Percentiles rank a stretch among this genome's conserved stretches.
Evolutionary conservation across 2,113 vertebrate species (phyloP).

Genomic region (Tragelaphus buxtoni): DNA sequence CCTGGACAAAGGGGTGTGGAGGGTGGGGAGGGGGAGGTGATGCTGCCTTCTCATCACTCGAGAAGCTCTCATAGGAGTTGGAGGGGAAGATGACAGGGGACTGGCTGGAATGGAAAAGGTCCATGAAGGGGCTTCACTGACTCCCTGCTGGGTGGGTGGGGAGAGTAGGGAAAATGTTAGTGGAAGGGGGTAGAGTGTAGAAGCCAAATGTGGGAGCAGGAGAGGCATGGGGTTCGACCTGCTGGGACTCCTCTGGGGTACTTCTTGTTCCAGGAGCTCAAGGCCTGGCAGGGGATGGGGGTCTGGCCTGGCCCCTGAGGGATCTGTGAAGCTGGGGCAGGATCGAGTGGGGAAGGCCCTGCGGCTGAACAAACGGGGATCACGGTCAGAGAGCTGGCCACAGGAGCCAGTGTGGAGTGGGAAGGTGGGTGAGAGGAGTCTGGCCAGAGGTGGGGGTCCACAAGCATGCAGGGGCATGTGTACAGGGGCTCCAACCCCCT

Average conservation of each 20-base stretch:
- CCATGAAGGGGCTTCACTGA: not conserved
- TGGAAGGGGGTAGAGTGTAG: not conserved
- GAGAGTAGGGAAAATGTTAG: not conserved
- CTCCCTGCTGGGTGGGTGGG: not conserved
- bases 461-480: no score
- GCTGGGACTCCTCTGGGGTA: not conserved
- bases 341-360: not conserved
- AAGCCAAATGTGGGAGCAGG: not conserved
- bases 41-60: not conserved
- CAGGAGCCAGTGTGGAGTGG: not conserved
- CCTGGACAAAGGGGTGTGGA: not conserved
- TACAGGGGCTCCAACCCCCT: not conserved
- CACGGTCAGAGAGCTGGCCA: not conserved
- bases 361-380: not conserved
- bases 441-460: not conserved
- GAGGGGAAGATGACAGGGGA: not conserved
- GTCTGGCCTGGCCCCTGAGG: not conserved
- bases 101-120: not conserved
- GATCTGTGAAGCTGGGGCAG: not conserved
- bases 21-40: not conserved
- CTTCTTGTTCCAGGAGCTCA: not conserved
- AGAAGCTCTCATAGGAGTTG: not conserved
- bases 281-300: not conserved
- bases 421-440: not conserved
- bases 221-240: not conserved